A percentile compares a stretch with the other conserved stretches of the same genome.
Evolutionary conservation across 2,113 vertebrate species (phyloP).

Genomic region (Deroptyus accipitrinus): DNA sequence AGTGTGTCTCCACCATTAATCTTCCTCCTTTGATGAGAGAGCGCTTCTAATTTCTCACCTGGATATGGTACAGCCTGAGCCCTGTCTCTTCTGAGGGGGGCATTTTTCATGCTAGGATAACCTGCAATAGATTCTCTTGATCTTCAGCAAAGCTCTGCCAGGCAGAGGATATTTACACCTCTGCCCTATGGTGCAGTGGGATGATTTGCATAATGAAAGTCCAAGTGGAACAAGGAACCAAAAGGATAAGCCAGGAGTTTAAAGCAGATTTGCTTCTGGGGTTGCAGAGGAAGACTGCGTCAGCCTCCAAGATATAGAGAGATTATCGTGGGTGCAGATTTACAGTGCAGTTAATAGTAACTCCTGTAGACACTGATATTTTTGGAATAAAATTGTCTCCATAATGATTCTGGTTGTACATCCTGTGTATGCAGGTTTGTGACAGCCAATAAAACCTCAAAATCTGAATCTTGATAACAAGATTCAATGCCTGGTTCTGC

Average conservation of each 20-base stretch:
- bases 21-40: slow-evolving; percentile 32
- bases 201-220: slow-evolving; percentile 53
- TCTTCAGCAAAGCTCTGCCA: slow-evolving; percentile 39
- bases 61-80: slow-evolving; percentile 10
- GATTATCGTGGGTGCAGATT: slow-evolving; percentile 2
- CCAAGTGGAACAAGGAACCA: slow-evolving; percentile 2
- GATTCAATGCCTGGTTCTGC: neutral
- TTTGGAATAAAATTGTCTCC: neutral
- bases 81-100: slow-evolving; percentile 25
- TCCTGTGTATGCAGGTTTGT: neutral
- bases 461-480: neutral
- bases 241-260: neutral
- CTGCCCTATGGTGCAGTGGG: neutral
- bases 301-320: neutral
- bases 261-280: slow-evolving; percentile 20
- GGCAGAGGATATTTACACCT: slow-evolving; percentile 47
- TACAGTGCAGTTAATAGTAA: neutral
- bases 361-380: neutral
- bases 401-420: neutral
- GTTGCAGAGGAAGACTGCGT: neutral
- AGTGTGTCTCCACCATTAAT: neutral
- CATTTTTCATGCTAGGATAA: slow-evolving; percentile 60
- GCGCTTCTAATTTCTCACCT: slow-evolving; percentile 40
- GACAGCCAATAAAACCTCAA: neutral
- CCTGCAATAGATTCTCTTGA: slow-evolving; percentile 48